Evolutionary conservation across 2,113 vertebrate genomes (phyloP).

Genomic region (Mormoops blainvillei): DNA sequence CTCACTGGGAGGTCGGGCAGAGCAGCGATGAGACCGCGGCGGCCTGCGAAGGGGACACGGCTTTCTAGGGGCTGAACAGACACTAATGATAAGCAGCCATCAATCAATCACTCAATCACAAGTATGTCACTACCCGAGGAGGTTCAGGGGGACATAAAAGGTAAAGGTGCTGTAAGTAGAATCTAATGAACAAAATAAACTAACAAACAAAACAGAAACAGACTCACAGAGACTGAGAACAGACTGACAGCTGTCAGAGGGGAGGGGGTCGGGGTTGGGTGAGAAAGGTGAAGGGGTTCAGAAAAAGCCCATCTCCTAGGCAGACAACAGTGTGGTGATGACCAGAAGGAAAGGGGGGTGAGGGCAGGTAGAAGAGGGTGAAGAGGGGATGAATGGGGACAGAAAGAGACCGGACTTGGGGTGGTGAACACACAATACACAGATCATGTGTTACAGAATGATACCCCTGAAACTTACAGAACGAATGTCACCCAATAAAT

Average conservation of each 20-base stretch:
- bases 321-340: not conserved
- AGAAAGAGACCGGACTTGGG: not conserved
- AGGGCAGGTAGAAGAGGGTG: not conserved
- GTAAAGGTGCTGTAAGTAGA: not conserved
- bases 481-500: not conserved
- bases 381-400: not conserved
- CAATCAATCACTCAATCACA: constrained; percentile 70
- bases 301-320: too few species aligned
- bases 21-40: constrained; percentile 36
- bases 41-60: constrained; percentile 20
- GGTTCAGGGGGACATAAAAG: not conserved
- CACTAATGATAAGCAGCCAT: constrained; percentile 41
- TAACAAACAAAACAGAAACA: not conserved
- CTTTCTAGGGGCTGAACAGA: constrained; percentile 51
- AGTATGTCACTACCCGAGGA: not conserved
- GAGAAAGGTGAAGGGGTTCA: not conserved
- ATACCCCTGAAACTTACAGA: not conserved
- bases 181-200: not conserved
- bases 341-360: not conserved
- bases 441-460: accelerated
- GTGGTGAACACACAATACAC: not conserved
- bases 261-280: not conserved
- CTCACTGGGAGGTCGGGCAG: constrained; percentile 49
- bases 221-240: not conserved
- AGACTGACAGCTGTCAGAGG: not conserved